phyloP scores from a whole-genome alignment of 2,888 invertebrate genomes.

The Pyrrhia umbra region DNA sequence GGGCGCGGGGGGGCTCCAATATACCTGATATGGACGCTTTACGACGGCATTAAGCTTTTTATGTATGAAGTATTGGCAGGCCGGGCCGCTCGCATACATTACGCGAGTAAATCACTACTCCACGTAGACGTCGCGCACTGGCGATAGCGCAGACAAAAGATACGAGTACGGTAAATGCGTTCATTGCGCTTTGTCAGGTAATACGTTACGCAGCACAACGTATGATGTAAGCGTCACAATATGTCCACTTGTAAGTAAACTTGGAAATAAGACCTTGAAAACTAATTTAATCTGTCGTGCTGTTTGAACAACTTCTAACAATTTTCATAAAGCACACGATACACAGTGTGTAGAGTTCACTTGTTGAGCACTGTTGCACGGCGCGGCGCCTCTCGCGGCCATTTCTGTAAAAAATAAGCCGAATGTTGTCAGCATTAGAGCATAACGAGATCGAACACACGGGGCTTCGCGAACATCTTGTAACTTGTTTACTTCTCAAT shows the following conservation, averaged over 20 bases:
- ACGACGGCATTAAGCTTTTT: constrained; percentile 65
- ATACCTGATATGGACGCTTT: constrained; percentile 65
- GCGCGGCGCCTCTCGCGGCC: constrained; percentile 11
- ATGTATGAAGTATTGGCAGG: constrained; percentile 59
- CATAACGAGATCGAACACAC: constrained; percentile 49
- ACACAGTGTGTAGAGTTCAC: neutral
- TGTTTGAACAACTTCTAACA: neutral
- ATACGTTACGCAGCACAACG: too few relatives aligned
- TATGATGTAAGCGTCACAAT: too few relatives aligned
- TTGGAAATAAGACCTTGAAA: neutral
- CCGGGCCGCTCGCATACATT: constrained; percentile 36
- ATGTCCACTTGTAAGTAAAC: too few relatives aligned
- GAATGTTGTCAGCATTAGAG: constrained; percentile 18
- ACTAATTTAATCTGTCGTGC: too few relatives aligned
- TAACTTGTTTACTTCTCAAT: constrained; percentile 50
- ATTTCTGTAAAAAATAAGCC: constrained; percentile 25
- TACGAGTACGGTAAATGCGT: constrained; percentile 3
- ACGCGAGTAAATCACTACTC: constrained; percentile 48
- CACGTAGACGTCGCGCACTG: constrained; percentile 19
- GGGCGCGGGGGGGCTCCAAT: constrained; percentile 27
- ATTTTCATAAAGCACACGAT: neutral
- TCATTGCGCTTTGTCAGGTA: too few relatives aligned
- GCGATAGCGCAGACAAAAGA: constrained; percentile 8
- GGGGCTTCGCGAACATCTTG: constrained; percentile 33
- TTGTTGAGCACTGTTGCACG: neutral